Base-by-base conservation (phyloP, 1,140 invertebrate genomes). In the Lordiphosa collinella region DNA sequence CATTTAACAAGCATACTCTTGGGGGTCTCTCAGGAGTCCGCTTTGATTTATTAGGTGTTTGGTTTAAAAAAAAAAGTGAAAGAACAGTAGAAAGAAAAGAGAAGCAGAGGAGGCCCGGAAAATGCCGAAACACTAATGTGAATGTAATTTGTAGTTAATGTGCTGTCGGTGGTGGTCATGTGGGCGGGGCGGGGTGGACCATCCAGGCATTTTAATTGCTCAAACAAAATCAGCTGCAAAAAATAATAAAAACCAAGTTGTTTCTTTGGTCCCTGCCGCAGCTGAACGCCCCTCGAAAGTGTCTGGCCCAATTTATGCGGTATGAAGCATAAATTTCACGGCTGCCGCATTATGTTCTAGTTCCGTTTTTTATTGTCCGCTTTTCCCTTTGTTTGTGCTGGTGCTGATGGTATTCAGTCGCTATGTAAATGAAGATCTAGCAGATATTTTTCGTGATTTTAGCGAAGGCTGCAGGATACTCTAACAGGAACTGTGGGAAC, bases 141-240 rank as follows among this genome's bases (percentile, higher is more conserved):
- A 80, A 82, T 80, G 76, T 80, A 80, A 80, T 80, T 80, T 80
- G 76, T 82, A 82, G 76, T 82, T 80, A 80, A 80, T 80, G 75
- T 76, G 71, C 59, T 75, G 63, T 67, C 61, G 72, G 64, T 34
- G 59, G 59, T 54, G 59, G 59, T 54, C 71, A 70, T 36, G 47
- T 47, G 62, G 70, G 47, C 38, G 37, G 51, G 35, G 37, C 47
- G 35, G 35, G 11, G 14, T 14, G 47, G 64, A 41, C 31, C 43
- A 43, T 51, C 47, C 48, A 51, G 50, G 46, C 52, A 58, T 66
- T 82, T 80, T 80, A 82, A 82, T 80, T 82, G 71, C 60, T 71
- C 54, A 59, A 75, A 76, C 62, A 53, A 71, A 66, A 59, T 79
- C 57, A 32, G 35, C 40, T 34, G 34, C 41, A 18, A 25, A 43